Conservation (phyloP, 2,797 vertebrate genomes). For the Rachycentron canadum region DNA sequence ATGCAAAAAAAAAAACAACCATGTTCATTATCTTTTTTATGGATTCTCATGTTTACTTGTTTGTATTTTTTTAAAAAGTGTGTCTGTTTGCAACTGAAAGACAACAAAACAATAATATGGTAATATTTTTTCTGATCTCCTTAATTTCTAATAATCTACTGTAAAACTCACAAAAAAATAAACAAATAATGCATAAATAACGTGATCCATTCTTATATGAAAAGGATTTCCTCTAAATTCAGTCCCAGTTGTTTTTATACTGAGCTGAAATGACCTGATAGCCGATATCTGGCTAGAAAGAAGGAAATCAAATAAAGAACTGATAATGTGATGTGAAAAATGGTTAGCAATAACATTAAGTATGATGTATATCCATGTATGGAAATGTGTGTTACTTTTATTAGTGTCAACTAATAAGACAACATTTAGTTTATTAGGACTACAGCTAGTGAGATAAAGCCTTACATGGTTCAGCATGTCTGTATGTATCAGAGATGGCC, state of each 20-base stretch:
- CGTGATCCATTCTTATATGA: too few relatives aligned
- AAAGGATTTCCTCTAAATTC: background rate
- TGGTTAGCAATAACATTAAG: background rate
- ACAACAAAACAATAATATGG: background rate
- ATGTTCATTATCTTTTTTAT: background rate
- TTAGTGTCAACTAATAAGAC: background rate
- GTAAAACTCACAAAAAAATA: background rate
- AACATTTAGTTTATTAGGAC: background rate
- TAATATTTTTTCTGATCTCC: background rate
- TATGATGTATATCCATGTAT: background rate
- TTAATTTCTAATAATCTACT: background rate
- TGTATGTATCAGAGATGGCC: slow-evolving; percentile 36
- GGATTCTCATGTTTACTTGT: background rate
- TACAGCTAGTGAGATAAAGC: background rate
- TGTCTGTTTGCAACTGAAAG: background rate
- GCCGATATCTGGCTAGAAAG: background rate
- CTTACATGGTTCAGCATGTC: slow-evolving; percentile 64
- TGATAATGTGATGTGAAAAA: background rate
- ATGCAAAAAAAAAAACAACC: background rate
- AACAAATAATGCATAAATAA: background rate
- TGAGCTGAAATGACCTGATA: background rate
- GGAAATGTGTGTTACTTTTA: background rate
- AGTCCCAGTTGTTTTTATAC: background rate
- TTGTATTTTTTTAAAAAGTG: background rate
- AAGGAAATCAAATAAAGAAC: background rate